phyloP scores from a whole-genome alignment of 2,797 vertebrate species.

The Parotocinclus haroldoi region DNA sequence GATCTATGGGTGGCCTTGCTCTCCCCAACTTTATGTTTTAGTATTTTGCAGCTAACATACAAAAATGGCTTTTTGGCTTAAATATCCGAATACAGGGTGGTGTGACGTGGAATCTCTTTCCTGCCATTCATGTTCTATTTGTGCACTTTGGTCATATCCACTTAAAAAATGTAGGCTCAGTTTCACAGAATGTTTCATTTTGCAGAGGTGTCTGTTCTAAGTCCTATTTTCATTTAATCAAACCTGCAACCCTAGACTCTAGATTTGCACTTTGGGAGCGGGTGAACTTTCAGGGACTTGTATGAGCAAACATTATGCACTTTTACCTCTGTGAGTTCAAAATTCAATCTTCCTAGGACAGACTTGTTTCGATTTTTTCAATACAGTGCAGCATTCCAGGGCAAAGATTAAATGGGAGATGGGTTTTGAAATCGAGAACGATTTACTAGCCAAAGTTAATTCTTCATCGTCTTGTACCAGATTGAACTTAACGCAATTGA shows the following conservation, averaged over 20 bases:
- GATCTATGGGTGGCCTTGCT: too few relatives aligned
- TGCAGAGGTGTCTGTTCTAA: background rate
- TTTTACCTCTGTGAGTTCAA: background rate
- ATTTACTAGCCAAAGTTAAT: background rate
- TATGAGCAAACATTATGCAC: slow-evolving; percentile 1
- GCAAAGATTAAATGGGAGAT: background rate
- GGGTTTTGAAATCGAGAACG: background rate
- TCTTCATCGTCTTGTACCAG: too few relatives aligned
- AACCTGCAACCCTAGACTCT: background rate
- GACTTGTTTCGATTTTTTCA: slow-evolving; percentile 7
- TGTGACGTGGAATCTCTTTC: slow-evolving; percentile 9
- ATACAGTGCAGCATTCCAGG: too few relatives aligned
- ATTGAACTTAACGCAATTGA: too few relatives aligned
- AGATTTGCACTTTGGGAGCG: slow-evolving; percentile 9
- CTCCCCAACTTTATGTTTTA: slow-evolving; percentile 9
- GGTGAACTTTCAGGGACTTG: background rate
- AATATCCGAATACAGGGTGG: background rate
- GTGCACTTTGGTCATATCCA: slow-evolving; percentile 1
- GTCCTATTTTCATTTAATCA: slow-evolving; percentile 2
- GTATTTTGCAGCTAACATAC: slow-evolving; percentile 14
- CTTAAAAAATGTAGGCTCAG: too few relatives aligned
- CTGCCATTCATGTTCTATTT: background rate
- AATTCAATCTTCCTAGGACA: background rate
- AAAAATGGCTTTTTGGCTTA: slow-evolving; percentile 7
- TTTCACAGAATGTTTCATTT: too few relatives aligned